Evolutionary conservation across 1,140 invertebrate genomes (phyloP), one percentile per base, ranked within the genome.

Genomic region (Camponotus floridanus): DNA sequence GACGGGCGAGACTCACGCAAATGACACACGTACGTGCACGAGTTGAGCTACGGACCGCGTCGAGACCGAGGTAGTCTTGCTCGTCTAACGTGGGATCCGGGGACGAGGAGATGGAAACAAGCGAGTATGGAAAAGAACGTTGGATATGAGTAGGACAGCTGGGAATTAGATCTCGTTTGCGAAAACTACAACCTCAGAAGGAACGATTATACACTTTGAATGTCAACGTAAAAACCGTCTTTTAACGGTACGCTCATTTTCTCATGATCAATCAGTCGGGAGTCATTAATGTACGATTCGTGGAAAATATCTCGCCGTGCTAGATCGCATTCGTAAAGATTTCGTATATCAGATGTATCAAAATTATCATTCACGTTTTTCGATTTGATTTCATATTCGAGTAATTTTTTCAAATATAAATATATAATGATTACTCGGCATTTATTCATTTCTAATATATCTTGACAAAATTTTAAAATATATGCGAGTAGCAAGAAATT

Each of bases 1-100:
- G 48, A 86, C 48, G 64, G 48, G 67, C 57, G 71, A 70, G 73
- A 87, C 74, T 87, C 85, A 87, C 73, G 87, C 86, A 84, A 88
- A 88, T 78, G 85, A 87, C 85, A 87, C 87, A 81, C 67, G 67
- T 81, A 76, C 85, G 85, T 76, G 87, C 70, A 36, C 76, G 59
- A 71, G 62, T 88, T 88, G 65, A 86, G 76, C 64, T 78, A 78
- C 65, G 61, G 15, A 6, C 62, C 45, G 74, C 39, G 48, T 26
- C 61, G 74, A 73, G 51, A 59, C 71, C 70, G 67, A 79, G 61
- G 67, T 45, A 42, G 57, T 11, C 57, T 61, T 31, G 21, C 59
- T n/a, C 31, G 39, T 55, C 76, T 26, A 64, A 81, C 76, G 84
- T 78, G 79, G 39, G 39, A 83, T 26, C 67, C 21, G 67, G 55